Conservation (phyloP, 92 coral and sea anemone species). For the Chrysogorgia sp. region DNA sequence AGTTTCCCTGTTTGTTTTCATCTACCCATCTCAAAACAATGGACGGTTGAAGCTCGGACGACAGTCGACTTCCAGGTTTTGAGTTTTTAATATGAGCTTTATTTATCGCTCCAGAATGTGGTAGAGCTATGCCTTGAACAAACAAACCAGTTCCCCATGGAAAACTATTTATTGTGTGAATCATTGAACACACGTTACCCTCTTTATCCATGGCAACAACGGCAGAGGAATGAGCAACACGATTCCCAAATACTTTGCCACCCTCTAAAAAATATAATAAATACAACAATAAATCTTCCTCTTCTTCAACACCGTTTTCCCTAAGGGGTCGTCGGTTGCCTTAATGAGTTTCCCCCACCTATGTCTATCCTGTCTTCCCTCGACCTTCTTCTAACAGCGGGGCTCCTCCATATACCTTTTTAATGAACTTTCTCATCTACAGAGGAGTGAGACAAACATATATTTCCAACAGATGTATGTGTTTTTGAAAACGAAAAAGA, state of each 20-base stretch:
- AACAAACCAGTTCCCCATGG: conserved; percentile 97
- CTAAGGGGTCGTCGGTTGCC: too few species aligned
- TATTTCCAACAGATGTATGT: too few species aligned
- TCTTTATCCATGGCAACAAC: conserved; percentile 82
- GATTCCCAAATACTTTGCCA: background rate
- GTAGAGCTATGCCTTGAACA: conserved; percentile 78
- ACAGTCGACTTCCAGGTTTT: conserved; percentile 70
- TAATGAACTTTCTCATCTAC: too few species aligned
- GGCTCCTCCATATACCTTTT: too few species aligned
- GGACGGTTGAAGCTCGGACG: conserved; percentile 74
- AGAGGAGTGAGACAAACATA: too few species aligned
- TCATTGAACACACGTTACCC: conserved; percentile 90
- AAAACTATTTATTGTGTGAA: conserved; percentile 81
- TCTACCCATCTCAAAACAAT: conserved; percentile 55
- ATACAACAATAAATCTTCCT: too few species aligned
- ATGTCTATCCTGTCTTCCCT: too few species aligned
- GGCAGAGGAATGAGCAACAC: conserved; percentile 72
- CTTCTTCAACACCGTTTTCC: too few species aligned
- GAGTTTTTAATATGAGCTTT: conserved; percentile 61
- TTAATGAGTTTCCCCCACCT: too few species aligned
- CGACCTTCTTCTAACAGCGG: too few species aligned
- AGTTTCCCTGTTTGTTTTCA: background rate
- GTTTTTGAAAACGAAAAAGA: too few species aligned
- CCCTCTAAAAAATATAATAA: background rate
- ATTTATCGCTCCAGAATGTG: conserved; percentile 79